Evolutionary conservation across 1,140 invertebrate species (phyloP), one percentile per base, ranked within the genome.

Genomic region (Neelides sp.): DNA sequence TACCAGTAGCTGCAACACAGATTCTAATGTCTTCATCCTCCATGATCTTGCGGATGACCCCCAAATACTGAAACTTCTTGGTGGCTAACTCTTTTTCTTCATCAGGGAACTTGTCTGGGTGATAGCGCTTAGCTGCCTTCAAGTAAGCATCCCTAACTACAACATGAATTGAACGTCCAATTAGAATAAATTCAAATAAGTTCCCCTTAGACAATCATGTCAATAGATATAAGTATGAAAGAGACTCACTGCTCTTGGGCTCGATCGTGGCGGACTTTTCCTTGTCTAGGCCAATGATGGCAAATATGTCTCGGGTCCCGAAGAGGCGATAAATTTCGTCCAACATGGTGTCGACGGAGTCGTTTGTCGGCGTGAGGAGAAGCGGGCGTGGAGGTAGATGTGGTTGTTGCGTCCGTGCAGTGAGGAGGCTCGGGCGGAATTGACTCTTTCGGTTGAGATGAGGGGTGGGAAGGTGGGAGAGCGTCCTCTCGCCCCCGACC

Each of bases 21-120:
- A 48, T 53, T 13, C 50, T 36, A 28, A 50, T 32, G 30, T 58
- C 55, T 10, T 50, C 24, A 42, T 58, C 55, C 22, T 54, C 32
- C n/a, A 58, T 23, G 0, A 58, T 27, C 17, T 58, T 52, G 28
- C 51, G 51, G 12, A 58, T 58, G 20, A 51, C 47, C 22, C 44
- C n/a, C 13, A 58, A 35, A 15, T 50, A 12, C 43, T 58, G 55
- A 30, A 58, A 58, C 32, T 54, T 53, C 26, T 50, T 23, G 5
- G 55, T 58, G 13, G 17, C 40, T 1, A 15, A 22, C 39, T 58
- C 51, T 20, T 52, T 40, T n/a, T 57, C 55, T 12, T 34, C 28
- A 10, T 20, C 44, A 17, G 26, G 13, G 10, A 43, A 48, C 34
- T 58, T 58, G 30, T 58, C 55, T 3, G 55, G 55, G 28, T 58